phyloP scores from a whole-genome alignment of 2,113 vertebrate genomes.

The Atrichornis clamosus region DNA sequence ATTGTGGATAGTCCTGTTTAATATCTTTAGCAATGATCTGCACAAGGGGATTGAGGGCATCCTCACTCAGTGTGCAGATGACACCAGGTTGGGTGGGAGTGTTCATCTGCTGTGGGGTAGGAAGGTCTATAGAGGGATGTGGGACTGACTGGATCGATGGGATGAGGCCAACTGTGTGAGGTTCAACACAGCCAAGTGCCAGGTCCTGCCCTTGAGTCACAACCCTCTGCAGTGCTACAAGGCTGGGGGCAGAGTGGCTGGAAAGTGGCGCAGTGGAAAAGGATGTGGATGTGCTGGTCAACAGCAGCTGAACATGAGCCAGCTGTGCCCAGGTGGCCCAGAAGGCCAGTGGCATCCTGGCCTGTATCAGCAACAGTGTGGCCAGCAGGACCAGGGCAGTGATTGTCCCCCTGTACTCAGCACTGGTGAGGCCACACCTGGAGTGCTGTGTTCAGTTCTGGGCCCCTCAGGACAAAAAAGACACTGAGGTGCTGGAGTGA shows the following conservation, averaged over 20 bases:
- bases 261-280: neutral
- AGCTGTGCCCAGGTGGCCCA: neutral
- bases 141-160: no score
- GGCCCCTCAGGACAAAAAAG: rapidly evolving
- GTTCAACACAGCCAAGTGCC: neutral
- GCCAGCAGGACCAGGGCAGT: neutral
- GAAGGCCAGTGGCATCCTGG: neutral
- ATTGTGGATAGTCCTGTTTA: no score
- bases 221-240: rapidly evolving
- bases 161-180: no score
- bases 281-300: neutral
- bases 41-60: no score
- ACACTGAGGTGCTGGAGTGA: neutral
- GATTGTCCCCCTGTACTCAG: neutral
- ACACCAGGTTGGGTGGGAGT: no score
- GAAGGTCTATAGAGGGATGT: no score
- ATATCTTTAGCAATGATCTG: no score
- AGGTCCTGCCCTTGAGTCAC: neutral
- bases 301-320: neutral
- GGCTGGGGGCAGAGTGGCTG: neutral
- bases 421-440: neutral
- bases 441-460: neutral
- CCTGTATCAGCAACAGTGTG: neutral
- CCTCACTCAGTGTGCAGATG: no score
- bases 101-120: no score